Evolutionary conservation across 2,888 invertebrate genomes (phyloP), one percentile per base, ranked within the genome.

Genomic region (Beris morrisii): DNA sequence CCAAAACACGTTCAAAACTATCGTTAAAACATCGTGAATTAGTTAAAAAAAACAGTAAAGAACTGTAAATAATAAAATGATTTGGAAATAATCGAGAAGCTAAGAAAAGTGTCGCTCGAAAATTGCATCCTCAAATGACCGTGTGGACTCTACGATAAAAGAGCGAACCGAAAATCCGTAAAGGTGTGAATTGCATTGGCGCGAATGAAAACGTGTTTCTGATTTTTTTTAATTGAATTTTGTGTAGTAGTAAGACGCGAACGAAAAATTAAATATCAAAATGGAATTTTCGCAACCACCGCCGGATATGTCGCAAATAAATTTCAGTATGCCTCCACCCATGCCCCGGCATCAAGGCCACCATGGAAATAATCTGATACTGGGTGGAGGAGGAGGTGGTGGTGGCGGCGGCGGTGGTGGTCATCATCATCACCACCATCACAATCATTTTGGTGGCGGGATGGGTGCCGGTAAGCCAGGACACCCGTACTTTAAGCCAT

Each of bases 401-500:
- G 48, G 45, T 12, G 52, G 52, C 7, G 58, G 58, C 22, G 28
- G 38, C 22, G 38, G 46, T 30, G 30, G 32, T 15, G 52, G 44
- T 9, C 45, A 66, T 61, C 67, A 69, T 45, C 72, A 73, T 67
- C 38, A 38, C 13, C 56, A 52, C 9, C 45, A 66, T 61, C 67
- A 69, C 44, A 72, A 73, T 67, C 78, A 78, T 67, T 73, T 72
- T 70, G 77, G 76, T 67, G 77, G 77, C 69, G 78, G 79, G 71
- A 75, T 77, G 22, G 75, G 77, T 12, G 71, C 75, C 15, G 78
- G 78, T 3, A 78, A 77, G 61, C 78, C 75, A 5, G 75, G 78
- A 38, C 78, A 79, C 66, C 79, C 78, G 9, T 79, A 79, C 67
- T 81, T 79, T 57, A 79, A 79, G 64, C 77, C 79, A 4, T 81